phyloP scores from a whole-genome alignment of 2,888 invertebrate species.

The Phrixothrix hirtus region DNA sequence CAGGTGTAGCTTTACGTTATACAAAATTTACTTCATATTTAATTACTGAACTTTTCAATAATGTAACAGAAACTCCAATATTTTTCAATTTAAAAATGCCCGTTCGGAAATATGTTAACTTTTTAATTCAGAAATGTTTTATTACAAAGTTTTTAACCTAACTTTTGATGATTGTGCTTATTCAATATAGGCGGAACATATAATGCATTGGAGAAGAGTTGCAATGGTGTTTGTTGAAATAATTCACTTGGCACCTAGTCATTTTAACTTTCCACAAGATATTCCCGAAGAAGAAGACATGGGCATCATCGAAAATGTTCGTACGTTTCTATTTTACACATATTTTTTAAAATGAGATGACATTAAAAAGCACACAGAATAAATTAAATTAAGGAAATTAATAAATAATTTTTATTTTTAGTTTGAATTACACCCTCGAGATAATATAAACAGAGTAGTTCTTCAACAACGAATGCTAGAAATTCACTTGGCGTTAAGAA shows the following conservation, averaged over 20 bases:
- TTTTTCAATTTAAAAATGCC: too few relatives aligned
- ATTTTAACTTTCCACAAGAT: slow-evolving; percentile 32
- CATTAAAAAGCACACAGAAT: too few relatives aligned
- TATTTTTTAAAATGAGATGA: too few relatives aligned
- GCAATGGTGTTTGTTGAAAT: slow-evolving; percentile 52
- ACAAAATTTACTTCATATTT: too few relatives aligned
- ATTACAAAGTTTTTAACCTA: too few relatives aligned
- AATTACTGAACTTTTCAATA: too few relatives aligned
- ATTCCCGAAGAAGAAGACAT: slow-evolving; percentile 12
- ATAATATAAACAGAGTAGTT: slow-evolving; percentile 23
- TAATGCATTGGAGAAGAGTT: slow-evolving; percentile 50
- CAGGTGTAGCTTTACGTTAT: too few relatives aligned
- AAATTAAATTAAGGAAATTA: not conserved
- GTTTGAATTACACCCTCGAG: slow-evolving; percentile 10
- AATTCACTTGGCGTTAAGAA: slow-evolving; percentile 32
- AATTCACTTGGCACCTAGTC: slow-evolving; percentile 45
- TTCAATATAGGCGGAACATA: too few relatives aligned
- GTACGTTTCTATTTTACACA: slow-evolving; percentile 29
- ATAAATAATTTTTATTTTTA: slow-evolving; percentile 5
- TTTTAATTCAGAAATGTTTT: too few relatives aligned
- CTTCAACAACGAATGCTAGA: slow-evolving; percentile 32
- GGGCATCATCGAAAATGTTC: slow-evolving; percentile 29
- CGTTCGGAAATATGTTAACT: too few relatives aligned
- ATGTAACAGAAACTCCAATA: too few relatives aligned
- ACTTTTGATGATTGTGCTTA: too few relatives aligned